A percentile compares a stretch with the other conserved stretches of the same genome.
Conservation (phyloP, 2,888 invertebrate genomes). For the Rhamnusium bicolor region DNA sequence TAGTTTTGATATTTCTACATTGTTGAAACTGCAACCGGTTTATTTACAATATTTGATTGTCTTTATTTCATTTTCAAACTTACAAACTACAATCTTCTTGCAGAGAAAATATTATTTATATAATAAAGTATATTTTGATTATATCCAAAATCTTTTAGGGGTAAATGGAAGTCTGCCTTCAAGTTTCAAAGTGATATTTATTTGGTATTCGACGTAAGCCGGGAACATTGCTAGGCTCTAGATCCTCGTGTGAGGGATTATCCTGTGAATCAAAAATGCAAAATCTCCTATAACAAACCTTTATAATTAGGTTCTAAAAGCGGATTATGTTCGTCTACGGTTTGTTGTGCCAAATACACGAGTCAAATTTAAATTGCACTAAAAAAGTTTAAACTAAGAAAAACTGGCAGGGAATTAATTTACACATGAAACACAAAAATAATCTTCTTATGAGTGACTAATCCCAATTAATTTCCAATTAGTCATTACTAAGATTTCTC, state of each 20-base stretch:
- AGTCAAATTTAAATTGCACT: constrained; percentile 25
- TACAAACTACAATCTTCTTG: too few relatives aligned
- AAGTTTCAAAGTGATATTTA: constrained; percentile 22
- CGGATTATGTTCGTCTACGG: constrained; percentile 50
- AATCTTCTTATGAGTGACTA: background rate
- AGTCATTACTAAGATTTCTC: background rate
- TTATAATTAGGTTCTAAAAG: constrained; percentile 56
- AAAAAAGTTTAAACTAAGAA: background rate
- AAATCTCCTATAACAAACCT: constrained; percentile 59
- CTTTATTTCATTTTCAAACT: too few relatives aligned
- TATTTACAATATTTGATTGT: too few relatives aligned
- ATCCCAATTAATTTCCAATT: background rate
- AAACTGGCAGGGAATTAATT: background rate
- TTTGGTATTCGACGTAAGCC: constrained; percentile 27
- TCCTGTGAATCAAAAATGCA: constrained; percentile 54
- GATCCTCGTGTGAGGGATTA: constrained; percentile 28
- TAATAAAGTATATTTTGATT: too few relatives aligned
- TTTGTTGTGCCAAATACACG: constrained; percentile 51
- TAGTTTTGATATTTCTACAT: too few relatives aligned
- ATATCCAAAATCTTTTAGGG: background rate
- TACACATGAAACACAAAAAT: background rate
- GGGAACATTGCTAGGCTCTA: constrained; percentile 7
- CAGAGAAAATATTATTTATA: too few relatives aligned
- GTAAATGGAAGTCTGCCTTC: background rate
- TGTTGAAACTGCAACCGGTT: too few relatives aligned